Percentiles rank a stretch among this genome's conserved stretches.
Conservation (phyloP, 1,140 invertebrate genomes). For the Rhopalosiphum padi region DNA sequence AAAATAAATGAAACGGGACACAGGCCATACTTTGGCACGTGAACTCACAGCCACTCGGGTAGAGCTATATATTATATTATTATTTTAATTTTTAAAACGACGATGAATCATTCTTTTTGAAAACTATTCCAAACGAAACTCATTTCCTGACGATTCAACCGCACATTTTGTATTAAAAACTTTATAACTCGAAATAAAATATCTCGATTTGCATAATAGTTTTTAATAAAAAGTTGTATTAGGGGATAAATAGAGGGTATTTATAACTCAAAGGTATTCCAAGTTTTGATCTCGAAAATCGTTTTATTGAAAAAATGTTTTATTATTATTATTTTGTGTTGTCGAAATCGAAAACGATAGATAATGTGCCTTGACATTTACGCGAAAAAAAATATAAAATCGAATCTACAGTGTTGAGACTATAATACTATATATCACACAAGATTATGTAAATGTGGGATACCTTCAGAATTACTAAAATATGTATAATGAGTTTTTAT, state of each 20-base stretch:
- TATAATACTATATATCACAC: no score
- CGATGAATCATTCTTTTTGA: slow-evolving; percentile 32
- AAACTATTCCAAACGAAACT: slow-evolving; percentile 17
- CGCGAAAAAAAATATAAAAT: not conserved
- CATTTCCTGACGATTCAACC: slow-evolving; percentile 22
- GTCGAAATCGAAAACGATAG: not conserved
- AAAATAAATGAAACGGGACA: not conserved
- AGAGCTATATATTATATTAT: slow-evolving; percentile 14
- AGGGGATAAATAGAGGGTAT: not conserved
- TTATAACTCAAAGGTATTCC: not conserved
- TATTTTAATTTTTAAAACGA: slow-evolving; percentile 21
- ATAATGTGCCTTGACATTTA: not conserved
- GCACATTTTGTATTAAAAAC: slow-evolving; percentile 12
- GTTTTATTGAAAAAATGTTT: not conserved
- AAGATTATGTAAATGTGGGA: not conserved
- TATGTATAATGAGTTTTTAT: not conserved
- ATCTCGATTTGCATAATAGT: not conserved
- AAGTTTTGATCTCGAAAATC: not conserved
- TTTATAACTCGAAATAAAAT: slow-evolving; percentile 7
- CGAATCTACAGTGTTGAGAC: not conserved
- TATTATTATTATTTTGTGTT: not conserved
- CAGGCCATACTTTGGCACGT: not conserved
- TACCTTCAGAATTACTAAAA: not conserved
- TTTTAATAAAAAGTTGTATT: not conserved
- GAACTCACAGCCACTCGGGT: not conserved